Percentiles rank a stretch among this genome's conserved stretches.
These are phyloP conservation scores for Carabus problematicus DNA, from an alignment of 2,888 invertebrate genomes.

Conservation along the genomic window DNA sequence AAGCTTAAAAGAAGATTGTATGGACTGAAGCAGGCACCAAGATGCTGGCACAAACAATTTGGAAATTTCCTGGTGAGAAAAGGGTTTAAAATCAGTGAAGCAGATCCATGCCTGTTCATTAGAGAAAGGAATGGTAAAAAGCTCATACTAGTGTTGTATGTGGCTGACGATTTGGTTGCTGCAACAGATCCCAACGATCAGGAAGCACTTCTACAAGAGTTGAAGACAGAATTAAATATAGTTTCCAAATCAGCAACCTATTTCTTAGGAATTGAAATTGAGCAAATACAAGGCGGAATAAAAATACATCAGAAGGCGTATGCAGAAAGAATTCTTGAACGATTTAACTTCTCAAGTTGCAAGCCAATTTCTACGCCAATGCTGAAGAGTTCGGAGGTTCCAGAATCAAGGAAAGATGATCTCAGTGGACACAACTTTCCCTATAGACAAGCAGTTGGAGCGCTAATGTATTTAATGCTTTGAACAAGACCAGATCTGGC, in stretches of 20 bases:
- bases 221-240: conserved; percentile 40
- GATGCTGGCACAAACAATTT: conserved; percentile 51
- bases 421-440: conserved; percentile 41
- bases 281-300: conserved; percentile 2
- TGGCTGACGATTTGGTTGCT: conserved; percentile 43
- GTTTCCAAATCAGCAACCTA: conserved; percentile 28
- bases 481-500: conserved; percentile 46
- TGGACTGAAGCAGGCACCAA: conserved; percentile 52
- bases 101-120: conserved; percentile 50
- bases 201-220: conserved; percentile 30
- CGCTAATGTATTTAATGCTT: conserved; percentile 50
- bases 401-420: conserved; percentile 22
- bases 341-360: conserved; percentile 10
- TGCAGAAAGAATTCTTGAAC: conserved; percentile 21
- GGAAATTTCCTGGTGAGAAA: conserved; percentile 46
- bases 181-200: conserved; percentile 27
- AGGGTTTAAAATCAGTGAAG: conserved; percentile 45
- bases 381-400: conserved; percentile 11
- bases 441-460: conserved; percentile 48
- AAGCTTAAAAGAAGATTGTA: conserved; percentile 45
- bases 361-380: conserved; percentile 25
- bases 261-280: conserved; percentile 45
- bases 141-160: conserved; percentile 15
- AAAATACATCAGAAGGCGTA: conserved; percentile 16
- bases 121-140: conserved; percentile 18